Base-by-base conservation (phyloP, 2,113 vertebrate genomes). In the Ranitomeya imitator region DNA sequence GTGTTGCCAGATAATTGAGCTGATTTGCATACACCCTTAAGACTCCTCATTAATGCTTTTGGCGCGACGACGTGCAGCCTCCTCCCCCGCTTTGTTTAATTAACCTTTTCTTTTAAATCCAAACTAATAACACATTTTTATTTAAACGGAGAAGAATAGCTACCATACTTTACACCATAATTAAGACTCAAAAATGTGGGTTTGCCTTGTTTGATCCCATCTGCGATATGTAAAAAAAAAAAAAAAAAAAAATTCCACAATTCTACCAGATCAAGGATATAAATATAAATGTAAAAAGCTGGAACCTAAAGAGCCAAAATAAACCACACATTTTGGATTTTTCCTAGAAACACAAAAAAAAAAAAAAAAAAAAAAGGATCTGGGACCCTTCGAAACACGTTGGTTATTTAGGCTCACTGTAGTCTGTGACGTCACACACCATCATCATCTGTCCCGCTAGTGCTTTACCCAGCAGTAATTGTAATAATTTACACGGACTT, bases 81-180 rank as follows among this genome's bases (percentile, higher is more conserved):
- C 60, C 18, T 31, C 45, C 52, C 55, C 13, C 3, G 16, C 52
- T 52, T 76, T 76, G 37, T 63, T 78, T 86, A 86, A 86, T 86
- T 86, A 86, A 16, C 57, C 78, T 85, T 86, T 73, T 76, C 5
- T 81, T 81, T 76, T 31, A 55, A 54, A 51, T 31, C 45, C 85
- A 78, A 45, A 77, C 57, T 76, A 76, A 86, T 86, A 78, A 77
- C 14, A 2, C 59, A 19, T 78, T 37, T 60, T 85, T 61, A 60
- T 77, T 74, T 74, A 45, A 51, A 45, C 71, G 2, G 45, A 52
- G 15, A 73, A 73, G 45, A 76, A 76, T 37, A 74, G 51, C 52
- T 76, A 76, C 7, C 4, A 51, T 18, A 76, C 73, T 76, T 76
- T 76, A 52, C 73, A 76, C 37, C 9, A 52, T 76, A 76, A 76